Evolutionary conservation across 2,888 invertebrate genomes (phyloP).

Genomic region (Drosophila yooni): DNA sequence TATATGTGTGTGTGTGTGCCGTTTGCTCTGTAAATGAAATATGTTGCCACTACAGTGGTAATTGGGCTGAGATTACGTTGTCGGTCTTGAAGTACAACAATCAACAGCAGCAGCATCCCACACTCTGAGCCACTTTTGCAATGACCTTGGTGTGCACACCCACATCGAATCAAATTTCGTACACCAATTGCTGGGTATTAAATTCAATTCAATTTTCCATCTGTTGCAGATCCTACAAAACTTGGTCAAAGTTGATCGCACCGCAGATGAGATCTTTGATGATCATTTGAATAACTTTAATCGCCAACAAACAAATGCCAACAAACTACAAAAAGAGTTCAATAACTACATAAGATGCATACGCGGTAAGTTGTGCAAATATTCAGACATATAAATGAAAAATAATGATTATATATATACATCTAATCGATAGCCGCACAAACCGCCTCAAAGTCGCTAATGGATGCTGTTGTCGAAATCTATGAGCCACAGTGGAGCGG

Average conservation of each 20-base stretch:
- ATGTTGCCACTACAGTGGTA: slow-evolving; percentile 47
- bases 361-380: slow-evolving; percentile 88
- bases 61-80: slow-evolving; percentile 49
- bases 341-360: slow-evolving; percentile 98
- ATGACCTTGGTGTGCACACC: slow-evolving; percentile 46
- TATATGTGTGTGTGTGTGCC: slow-evolving; percentile 9
- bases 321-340: slow-evolving; percentile 97
- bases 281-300: slow-evolving; percentile 97
- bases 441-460: slow-evolving; percentile 95
- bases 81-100: slow-evolving; percentile 38
- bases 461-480: slow-evolving; percentile 96
- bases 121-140: slow-evolving; percentile 30
- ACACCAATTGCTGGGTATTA: slow-evolving; percentile 15
- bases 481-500: slow-evolving; percentile 99
- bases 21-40: slow-evolving; percentile 24
- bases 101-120: slow-evolving; percentile 29
- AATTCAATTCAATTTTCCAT: slow-evolving; percentile 37
- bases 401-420: background rate
- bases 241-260: slow-evolving; percentile 98
- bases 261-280: slow-evolving; percentile 98
- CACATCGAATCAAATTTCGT: slow-evolving; percentile 1
- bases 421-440: slow-evolving; percentile 90
- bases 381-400: background rate
- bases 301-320: slow-evolving; percentile 96
- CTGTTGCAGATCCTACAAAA: slow-evolving; percentile 96